phyloP scores from a whole-genome alignment of 2,888 invertebrate species.

The Alviniconcha strummeri region DNA sequence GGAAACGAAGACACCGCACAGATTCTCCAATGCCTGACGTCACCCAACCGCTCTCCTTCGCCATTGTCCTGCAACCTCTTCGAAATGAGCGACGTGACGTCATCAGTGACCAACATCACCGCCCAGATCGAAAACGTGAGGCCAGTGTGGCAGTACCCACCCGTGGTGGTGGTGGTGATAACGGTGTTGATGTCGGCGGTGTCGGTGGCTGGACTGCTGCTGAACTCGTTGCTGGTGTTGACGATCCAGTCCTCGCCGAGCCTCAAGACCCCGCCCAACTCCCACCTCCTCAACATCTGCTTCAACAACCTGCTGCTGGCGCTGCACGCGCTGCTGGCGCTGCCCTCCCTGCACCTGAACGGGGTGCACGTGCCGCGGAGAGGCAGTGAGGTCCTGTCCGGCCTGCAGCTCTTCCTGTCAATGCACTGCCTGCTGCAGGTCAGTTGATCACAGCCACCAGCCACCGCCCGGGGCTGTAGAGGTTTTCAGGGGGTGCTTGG shows the following conservation, averaged over 20 bases:
- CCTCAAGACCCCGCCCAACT: slow-evolving; percentile 67
- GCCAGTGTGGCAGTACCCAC: slow-evolving; percentile 28
- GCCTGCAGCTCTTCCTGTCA: slow-evolving; percentile 62
- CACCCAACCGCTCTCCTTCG: background rate
- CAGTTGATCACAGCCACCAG: background rate
- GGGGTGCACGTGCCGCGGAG: slow-evolving; percentile 34
- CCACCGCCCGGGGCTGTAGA: background rate
- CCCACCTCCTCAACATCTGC: slow-evolving; percentile 68
- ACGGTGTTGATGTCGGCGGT: slow-evolving; percentile 33
- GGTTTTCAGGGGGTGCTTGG: too few species aligned
- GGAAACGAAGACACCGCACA: too few species aligned
- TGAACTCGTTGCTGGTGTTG: slow-evolving; percentile 54
- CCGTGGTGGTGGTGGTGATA: slow-evolving; percentile 24
- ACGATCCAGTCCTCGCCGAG: slow-evolving; percentile 65
- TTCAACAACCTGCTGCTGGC: slow-evolving; percentile 61
- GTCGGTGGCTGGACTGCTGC: slow-evolving; percentile 36
- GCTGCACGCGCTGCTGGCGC: slow-evolving; percentile 57
- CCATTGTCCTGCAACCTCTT: background rate
- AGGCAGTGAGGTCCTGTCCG: slow-evolving; percentile 47
- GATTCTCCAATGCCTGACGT: background rate
- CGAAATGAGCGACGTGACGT: slow-evolving; percentile 11
- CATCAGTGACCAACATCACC: background rate
- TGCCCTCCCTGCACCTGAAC: slow-evolving; percentile 50
- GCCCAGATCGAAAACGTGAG: background rate
- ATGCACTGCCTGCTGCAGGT: slow-evolving; percentile 54